A percentile compares a stretch with the other conserved stretches of the same genome.
phyloP scores from a whole-genome alignment of 2,888 invertebrate species.

The Himalopsyche anomala region DNA sequence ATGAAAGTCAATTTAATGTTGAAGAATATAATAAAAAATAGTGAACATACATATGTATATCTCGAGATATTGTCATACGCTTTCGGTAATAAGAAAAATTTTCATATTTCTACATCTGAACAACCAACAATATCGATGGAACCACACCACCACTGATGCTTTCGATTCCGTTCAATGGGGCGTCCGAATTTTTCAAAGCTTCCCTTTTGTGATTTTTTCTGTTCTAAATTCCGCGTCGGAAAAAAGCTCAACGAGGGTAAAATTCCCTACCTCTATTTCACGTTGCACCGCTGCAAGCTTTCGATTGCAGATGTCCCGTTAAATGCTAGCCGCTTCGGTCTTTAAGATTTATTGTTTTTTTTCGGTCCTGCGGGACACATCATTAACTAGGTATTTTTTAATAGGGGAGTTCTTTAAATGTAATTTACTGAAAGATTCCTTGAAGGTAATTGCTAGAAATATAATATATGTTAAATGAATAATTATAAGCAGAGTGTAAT shows the following conservation, averaged over 20 bases:
- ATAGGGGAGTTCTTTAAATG: neutral
- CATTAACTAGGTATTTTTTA: constrained; percentile 29
- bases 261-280: constrained; percentile 12
- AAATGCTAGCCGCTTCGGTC: constrained; percentile 1
- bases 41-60: too few species aligned
- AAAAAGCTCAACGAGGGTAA: constrained; percentile 40
- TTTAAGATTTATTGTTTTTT: constrained; percentile 33
- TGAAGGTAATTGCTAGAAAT: neutral
- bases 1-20: too few species aligned
- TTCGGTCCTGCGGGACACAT: constrained; percentile 31
- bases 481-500: too few species aligned
- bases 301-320: constrained; percentile 41
- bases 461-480: neutral
- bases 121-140: neutral
- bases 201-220: constrained; percentile 21
- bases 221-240: constrained; percentile 18
- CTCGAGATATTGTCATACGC: too few species aligned
- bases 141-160: neutral
- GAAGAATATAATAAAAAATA: too few species aligned
- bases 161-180: constrained; percentile 34
- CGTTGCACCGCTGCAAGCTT: constrained; percentile 24
- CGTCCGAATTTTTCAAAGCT: constrained; percentile 6
- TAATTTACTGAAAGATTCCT: neutral
- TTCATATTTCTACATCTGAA: neutral
- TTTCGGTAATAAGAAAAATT: too few species aligned